phyloP scores from a whole-genome alignment of 2,888 invertebrate genomes.

The Ichneumoninae sp. region DNA sequence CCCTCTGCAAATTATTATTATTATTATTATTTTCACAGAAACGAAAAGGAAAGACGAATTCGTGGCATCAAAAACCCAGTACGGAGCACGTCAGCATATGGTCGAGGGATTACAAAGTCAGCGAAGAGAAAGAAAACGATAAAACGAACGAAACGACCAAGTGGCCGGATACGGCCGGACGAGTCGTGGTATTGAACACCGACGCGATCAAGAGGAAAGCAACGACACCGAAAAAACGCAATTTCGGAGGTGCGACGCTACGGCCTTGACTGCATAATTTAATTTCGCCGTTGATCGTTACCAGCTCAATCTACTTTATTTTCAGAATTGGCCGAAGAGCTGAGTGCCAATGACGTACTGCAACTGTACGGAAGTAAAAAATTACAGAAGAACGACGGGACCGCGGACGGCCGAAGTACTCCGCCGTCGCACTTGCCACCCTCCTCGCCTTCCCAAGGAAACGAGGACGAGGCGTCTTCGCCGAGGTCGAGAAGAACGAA shows the following conservation, averaged over 20 bases:
- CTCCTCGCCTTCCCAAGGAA: slow-evolving; percentile 2
- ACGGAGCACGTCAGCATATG: slow-evolving; percentile 85
- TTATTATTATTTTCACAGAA: slow-evolving; percentile 65
- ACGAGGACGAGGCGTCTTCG: slow-evolving; percentile 61
- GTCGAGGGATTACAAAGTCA: slow-evolving; percentile 77
- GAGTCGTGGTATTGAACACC: slow-evolving; percentile 81
- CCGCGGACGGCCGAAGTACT: slow-evolving; percentile 44
- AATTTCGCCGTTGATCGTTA: not conserved
- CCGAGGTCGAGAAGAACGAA: slow-evolving; percentile 67
- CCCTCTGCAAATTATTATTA: not conserved
- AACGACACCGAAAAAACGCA: slow-evolving; percentile 71
- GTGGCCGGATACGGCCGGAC: slow-evolving; percentile 76
- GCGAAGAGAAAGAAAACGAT: slow-evolving; percentile 68
- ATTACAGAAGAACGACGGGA: slow-evolving; percentile 54
- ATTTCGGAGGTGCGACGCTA: slow-evolving; percentile 66
- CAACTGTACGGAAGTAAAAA: slow-evolving; percentile 63
- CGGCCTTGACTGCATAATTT: slow-evolving; percentile 17
- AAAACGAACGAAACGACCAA: slow-evolving; percentile 57
- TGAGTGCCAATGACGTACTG: slow-evolving; percentile 61
- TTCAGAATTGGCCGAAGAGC: slow-evolving; percentile 64
- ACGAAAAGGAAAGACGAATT: slow-evolving; percentile 68
- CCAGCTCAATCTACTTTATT: not conserved
- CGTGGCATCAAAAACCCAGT: slow-evolving; percentile 70
- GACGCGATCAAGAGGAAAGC: slow-evolving; percentile 64
- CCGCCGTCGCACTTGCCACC: slow-evolving; percentile 40